A percentile compares a stretch with the other conserved stretches of the same genome.
These are phyloP conservation scores for Dilophus febrilis DNA, from an alignment of 2,888 invertebrate genomes.

Conservation along the genomic window DNA sequence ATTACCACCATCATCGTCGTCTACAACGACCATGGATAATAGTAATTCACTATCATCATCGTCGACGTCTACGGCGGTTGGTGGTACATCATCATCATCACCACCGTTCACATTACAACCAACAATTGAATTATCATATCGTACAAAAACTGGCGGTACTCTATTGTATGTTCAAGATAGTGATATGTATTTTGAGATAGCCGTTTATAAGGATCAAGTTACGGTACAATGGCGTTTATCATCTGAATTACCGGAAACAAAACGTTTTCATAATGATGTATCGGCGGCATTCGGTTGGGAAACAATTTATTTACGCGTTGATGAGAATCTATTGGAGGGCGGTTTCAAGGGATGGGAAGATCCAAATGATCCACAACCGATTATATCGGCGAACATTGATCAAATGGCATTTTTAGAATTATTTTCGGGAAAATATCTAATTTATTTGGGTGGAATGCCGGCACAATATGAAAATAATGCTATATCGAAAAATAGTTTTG, in stretches of 20 bases:
- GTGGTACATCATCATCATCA: slow-evolving; percentile 1
- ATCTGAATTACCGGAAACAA: slow-evolving; percentile 27
- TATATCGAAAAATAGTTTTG: slow-evolving; percentile 19
- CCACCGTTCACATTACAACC: background rate
- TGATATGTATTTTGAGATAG: slow-evolving; percentile 46
- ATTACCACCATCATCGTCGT: slow-evolving; percentile 10
- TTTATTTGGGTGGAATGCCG: slow-evolving; percentile 35
- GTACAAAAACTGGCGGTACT: slow-evolving; percentile 61
- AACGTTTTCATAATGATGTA: slow-evolving; percentile 36
- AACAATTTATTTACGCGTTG: slow-evolving; percentile 39
- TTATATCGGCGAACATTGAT: slow-evolving; percentile 26
- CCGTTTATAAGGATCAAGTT: slow-evolving; percentile 50
- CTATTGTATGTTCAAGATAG: slow-evolving; percentile 47
- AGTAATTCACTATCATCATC: too few species aligned
- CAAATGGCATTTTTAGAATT: slow-evolving; percentile 24
- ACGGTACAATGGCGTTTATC: slow-evolving; percentile 39
- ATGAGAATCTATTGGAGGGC: slow-evolving; percentile 28
- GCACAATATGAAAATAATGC: slow-evolving; percentile 19
- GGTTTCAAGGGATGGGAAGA: slow-evolving; percentile 32
- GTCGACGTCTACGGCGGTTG: too few species aligned
- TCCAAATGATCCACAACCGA: slow-evolving; percentile 25
- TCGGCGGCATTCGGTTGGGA: slow-evolving; percentile 48
- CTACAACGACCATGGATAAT: slow-evolving; percentile 5
- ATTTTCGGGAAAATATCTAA: slow-evolving; percentile 25
- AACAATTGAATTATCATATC: slow-evolving; percentile 37